Evolutionary conservation across 2,113 vertebrate species (phyloP), one percentile per base, ranked within the genome.

Genomic region (Gadus macrocephalus): DNA sequence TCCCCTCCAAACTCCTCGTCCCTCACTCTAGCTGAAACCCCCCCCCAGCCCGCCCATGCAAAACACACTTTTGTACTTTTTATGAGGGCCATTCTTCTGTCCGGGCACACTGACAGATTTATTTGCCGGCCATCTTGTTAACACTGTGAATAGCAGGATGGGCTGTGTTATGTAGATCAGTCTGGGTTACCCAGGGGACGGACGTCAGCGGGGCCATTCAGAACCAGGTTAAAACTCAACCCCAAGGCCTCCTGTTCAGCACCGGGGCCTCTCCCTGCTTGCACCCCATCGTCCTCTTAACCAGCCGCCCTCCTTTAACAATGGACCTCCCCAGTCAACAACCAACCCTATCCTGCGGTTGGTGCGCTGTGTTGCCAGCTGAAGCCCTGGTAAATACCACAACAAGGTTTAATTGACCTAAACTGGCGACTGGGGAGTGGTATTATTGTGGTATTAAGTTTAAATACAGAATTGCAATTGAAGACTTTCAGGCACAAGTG

Each of bases 91-190:
- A 92, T 90, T 91, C 88, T 88, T 79, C 84, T 85, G 83, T 85
- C 86, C 55, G 76, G 83, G 79, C 70, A 27, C 79, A 77, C 73
- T 85, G 89, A 92, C 82, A 83, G 89, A 86, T 92, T 93, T 90
- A 86, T 91, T 92, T 91, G 89, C 92, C 77, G 76, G 81, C 88
- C 77, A 82, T 85, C 91, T 92, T 92, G 89, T 93, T 93, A 93
- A 93, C 87, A 93, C 89, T 87, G 79, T 85, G 87, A 93, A 93
- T 84, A 85, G 88, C 73, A 66, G 71, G 70, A 70, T 5, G 74
- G 82, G 89, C 84, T 91, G 89, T 91, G 91, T 88, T 87, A 94
- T 93, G 92, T 80, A 94, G 92, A 93, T 94, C 71, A 79, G 85
- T 87, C 88, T 85, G 87, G 94, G 91, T 93, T 93, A 93, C 85